Percentiles rank a stretch among this genome's conserved stretches.
Evolutionary conservation across 2,888 invertebrate species (phyloP).

Genomic region (Catonia carolina): DNA sequence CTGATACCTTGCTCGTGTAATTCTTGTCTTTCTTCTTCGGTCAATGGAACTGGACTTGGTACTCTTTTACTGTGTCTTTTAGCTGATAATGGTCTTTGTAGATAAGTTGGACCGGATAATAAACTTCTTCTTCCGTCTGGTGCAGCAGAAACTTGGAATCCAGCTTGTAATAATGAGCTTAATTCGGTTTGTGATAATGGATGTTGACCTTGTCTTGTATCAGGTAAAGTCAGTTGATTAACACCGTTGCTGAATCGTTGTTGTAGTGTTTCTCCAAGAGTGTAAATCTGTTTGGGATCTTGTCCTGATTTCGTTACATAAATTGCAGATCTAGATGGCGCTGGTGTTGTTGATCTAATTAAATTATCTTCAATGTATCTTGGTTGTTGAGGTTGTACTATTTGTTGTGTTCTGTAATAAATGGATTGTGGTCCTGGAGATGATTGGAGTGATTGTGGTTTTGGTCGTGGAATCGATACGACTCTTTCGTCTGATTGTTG

Average conservation of each 20-base stretch:
- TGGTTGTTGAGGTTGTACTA: constrained; percentile 1
- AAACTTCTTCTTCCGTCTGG: background rate
- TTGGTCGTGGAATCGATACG: constrained; percentile 25
- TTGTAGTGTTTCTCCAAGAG: background rate
- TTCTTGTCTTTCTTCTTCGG: constrained; percentile 27
- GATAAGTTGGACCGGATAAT: constrained; percentile 3
- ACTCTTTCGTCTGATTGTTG: constrained; percentile 21
- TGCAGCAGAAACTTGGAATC: constrained; percentile 24
- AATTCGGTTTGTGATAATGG: constrained; percentile 30
- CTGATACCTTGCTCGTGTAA: constrained; percentile 31
- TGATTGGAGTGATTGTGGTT: background rate
- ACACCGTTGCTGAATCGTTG: background rate
- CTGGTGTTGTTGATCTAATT: constrained; percentile 21
- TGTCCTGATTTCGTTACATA: constrained; percentile 27
- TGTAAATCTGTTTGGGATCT: constrained; percentile 7
- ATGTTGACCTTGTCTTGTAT: constrained; percentile 22
- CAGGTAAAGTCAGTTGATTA: background rate
- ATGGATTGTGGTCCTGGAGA: background rate
- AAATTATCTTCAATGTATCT: background rate
- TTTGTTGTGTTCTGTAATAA: constrained; percentile 11
- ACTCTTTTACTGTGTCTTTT: constrained; percentile 25
- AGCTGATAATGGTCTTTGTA: constrained; percentile 7
- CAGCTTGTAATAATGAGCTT: constrained; percentile 29
- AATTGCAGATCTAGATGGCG: constrained; percentile 28
- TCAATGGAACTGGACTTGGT: constrained; percentile 30